These are phyloP conservation scores for Rhyacophila evoluta DNA, from an alignment of 2,888 invertebrate genomes.

Conservation along the genomic window DNA sequence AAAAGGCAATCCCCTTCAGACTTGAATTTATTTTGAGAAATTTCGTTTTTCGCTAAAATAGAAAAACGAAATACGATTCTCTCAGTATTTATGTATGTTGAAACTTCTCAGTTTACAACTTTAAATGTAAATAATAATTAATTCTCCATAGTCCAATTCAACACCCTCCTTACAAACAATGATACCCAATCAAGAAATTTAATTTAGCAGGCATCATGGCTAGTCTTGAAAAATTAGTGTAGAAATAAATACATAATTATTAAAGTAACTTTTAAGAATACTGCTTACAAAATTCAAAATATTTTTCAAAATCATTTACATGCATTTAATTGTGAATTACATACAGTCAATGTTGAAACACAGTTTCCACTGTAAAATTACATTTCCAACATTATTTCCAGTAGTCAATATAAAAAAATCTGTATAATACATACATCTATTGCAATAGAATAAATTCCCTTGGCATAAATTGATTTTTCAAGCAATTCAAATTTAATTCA, in stretches of 20 bases:
- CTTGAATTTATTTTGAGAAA: slow-evolving; percentile 55
- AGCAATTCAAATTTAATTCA: too few relatives aligned
- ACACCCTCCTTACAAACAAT: slow-evolving; percentile 23
- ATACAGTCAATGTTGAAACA: too few relatives aligned
- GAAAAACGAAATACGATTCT: slow-evolving; percentile 53
- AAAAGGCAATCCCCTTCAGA: slow-evolving; percentile 55
- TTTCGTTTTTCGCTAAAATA: slow-evolving; percentile 52
- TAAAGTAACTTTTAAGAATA: neutral
- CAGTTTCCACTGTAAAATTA: too few relatives aligned
- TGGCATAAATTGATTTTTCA: neutral
- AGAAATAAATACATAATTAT: neutral
- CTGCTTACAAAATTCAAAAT: neutral
- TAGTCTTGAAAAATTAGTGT: slow-evolving; percentile 2
- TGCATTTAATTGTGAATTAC: too few relatives aligned
- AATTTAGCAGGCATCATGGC: neutral
- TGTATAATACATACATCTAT: neutral
- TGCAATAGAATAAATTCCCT: neutral
- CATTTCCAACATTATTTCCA: too few relatives aligned
- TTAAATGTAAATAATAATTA: slow-evolving; percentile 32
- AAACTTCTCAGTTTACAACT: slow-evolving; percentile 44
- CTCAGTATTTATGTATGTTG: slow-evolving; percentile 52
- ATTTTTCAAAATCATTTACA: too few relatives aligned
- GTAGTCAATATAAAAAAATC: too few relatives aligned
- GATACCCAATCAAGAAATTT: neutral
- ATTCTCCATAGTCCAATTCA: slow-evolving; percentile 28